phyloP scores from a whole-genome alignment of 53 echinoderm and acorn worm genomes.

The Patiria pectinifera region DNA sequence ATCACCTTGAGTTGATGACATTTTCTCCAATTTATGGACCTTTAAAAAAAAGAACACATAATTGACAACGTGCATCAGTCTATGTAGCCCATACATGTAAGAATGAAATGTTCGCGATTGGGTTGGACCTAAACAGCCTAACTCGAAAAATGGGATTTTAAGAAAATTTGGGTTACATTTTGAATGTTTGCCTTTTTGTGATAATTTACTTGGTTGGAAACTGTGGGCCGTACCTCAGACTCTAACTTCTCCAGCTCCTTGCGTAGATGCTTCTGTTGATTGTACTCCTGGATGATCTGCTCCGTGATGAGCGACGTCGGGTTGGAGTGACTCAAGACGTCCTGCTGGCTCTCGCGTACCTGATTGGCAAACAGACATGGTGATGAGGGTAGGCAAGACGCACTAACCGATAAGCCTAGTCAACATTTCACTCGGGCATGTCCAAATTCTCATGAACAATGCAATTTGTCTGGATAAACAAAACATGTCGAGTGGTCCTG shows the following conservation, averaged over 20 bases:
- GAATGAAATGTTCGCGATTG: too few species aligned
- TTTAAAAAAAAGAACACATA: not conserved
- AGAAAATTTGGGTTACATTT: too few species aligned
- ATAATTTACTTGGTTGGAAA: not conserved
- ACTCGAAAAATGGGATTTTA: too few species aligned
- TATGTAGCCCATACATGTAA: too few species aligned
- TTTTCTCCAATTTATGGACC: slow-evolving; percentile 59
- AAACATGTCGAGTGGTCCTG: too few species aligned
- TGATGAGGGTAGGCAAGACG: too few species aligned
- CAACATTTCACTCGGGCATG: too few species aligned
- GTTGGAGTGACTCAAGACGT: slow-evolving; percentile 74
- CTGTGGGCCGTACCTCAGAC: slow-evolving; percentile 58
- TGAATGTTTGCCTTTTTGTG: too few species aligned
- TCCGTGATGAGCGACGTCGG: slow-evolving; percentile 82
- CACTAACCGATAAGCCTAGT: too few species aligned
- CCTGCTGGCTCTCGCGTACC: slow-evolving; percentile 79
- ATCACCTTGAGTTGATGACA: slow-evolving; percentile 44
- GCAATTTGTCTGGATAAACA: too few species aligned
- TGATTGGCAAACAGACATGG: not conserved
- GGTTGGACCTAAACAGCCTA: too few species aligned
- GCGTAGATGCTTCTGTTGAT: slow-evolving; percentile 88
- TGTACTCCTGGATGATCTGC: slow-evolving; percentile 92
- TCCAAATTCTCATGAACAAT: not conserved
- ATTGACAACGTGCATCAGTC: too few species aligned
- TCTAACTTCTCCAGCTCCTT: slow-evolving; percentile 68